A percentile compares a stretch with the other conserved stretches of the same genome.
phyloP scores from a whole-genome alignment of 2,797 vertebrate species.

The Telmatherina bonti region DNA sequence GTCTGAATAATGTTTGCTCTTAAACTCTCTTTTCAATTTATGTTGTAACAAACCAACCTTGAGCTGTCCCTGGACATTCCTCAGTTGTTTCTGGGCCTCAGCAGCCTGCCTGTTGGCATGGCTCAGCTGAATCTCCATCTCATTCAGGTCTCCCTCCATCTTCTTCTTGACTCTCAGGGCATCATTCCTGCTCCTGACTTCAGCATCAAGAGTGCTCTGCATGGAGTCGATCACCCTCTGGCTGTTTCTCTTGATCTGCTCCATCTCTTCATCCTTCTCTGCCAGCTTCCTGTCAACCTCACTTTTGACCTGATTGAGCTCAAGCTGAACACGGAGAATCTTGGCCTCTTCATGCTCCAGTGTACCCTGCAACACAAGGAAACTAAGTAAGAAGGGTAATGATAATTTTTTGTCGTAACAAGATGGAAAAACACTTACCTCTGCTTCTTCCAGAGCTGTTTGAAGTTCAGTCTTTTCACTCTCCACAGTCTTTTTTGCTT shows the following conservation, averaged over 20 bases:
- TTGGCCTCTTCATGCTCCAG: constrained; percentile 92
- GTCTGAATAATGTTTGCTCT: constrained; percentile 61
- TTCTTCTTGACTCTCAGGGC: constrained; percentile 93
- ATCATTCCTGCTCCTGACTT: constrained; percentile 91
- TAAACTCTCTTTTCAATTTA: constrained; percentile 64
- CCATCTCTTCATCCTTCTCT: constrained; percentile 93
- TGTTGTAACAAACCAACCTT: constrained; percentile 79
- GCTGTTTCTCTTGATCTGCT: constrained; percentile 91
- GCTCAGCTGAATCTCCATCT: constrained; percentile 91
- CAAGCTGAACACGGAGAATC: constrained; percentile 89
- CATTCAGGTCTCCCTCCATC: too few relatives aligned
- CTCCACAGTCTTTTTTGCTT: constrained; percentile 87
- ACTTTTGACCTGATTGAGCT: constrained; percentile 89
- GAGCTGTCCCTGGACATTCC: constrained; percentile 86
- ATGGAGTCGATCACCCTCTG: constrained; percentile 87
- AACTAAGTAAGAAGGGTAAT: background rate
- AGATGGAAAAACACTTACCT: constrained; percentile 73
- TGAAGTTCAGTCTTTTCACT: constrained; percentile 88
- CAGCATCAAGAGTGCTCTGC: constrained; percentile 88
- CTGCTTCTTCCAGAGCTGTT: constrained; percentile 88
- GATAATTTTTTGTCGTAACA: background rate
- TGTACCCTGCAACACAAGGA: constrained; percentile 78
- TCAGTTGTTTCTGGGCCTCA: constrained; percentile 91
- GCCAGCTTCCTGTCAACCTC: constrained; percentile 88
- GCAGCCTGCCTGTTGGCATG: constrained; percentile 86